Evolutionary conservation across 2,888 invertebrate species (phyloP), one percentile per base, ranked within the genome.

Genomic region (Sarcophaga carnaria): DNA sequence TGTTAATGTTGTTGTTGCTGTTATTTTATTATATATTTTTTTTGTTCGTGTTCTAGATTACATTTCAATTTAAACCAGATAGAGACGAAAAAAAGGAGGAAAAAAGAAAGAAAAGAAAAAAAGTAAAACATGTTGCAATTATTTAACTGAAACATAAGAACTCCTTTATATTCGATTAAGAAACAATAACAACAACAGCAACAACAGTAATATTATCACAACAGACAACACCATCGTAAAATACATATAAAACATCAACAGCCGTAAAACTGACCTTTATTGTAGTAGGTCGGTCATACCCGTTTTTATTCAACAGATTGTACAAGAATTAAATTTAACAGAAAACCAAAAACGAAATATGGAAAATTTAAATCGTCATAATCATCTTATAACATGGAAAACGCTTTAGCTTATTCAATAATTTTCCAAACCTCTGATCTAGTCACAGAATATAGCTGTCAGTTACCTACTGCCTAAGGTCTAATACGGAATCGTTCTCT

Each of bases 61-160:
- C 75, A 76, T 84, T 87, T 87, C 81, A 87, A 79, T 77, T 84
- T 81, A 25, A 66, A 66, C 62, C 54, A 54, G 54, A 54, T 54
- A 17, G 54, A 17, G 54, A 54, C 17, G 54, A 54, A 1, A 54
- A 63, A 78, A 78, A 60, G 14, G 37, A 62, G 8, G 37, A 14
- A 27, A 60, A 25, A 27, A 27, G 62, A 66, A 54, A 66, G 77
- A 71, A 25, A 54, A 14, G 25, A n/a, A 47, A 27, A 78, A 66
- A 63, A 49, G 77, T 64, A 45, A 74, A 69, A 80, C 62, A 77
- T 84, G 75, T 80, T 86, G 83, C 80, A 88, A 83, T 88, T 88
- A 78, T 54, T 84, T 66, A 82, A 75, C 74, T 60, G 78, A 66
- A 67, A 54, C 66, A 66, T 25, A 79, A 71, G 80, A 77, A 80